Evolutionary conservation across 2,888 invertebrate genomes (phyloP).

Genomic region (Acrobasis consociella): DNA sequence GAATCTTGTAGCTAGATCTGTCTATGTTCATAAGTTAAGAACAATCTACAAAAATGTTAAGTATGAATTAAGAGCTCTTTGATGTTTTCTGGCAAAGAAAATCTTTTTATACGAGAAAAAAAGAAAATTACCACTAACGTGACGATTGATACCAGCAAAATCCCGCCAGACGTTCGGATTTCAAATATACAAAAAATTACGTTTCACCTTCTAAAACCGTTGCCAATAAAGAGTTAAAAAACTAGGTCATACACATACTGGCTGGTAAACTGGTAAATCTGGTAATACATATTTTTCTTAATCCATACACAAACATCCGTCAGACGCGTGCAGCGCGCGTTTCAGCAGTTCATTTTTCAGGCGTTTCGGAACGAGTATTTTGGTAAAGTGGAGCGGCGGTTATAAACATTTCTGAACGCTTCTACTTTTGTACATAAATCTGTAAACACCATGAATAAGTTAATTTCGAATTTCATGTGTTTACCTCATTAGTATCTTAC

Average conservation of each 20-base stretch:
- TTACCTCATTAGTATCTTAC: neutral
- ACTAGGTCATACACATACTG: constrained; percentile 42
- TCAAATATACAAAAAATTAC: constrained; percentile 43
- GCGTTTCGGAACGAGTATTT: constrained; percentile 60
- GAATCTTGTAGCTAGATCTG: too few relatives aligned
- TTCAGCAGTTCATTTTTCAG: constrained; percentile 71
- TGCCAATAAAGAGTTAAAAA: constrained; percentile 40
- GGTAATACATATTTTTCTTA: constrained; percentile 51
- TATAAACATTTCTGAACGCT: constrained; percentile 59
- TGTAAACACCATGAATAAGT: constrained; percentile 35
- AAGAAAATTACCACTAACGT: constrained; percentile 22
- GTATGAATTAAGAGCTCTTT: neutral
- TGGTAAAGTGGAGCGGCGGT: constrained; percentile 62
- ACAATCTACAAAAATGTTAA: neutral
- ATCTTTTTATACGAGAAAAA: constrained; percentile 12
- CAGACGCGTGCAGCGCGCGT: constrained; percentile 50
- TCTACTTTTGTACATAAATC: constrained; percentile 55
- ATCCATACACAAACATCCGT: constrained; percentile 62
- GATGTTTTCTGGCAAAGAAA: constrained; percentile 1
- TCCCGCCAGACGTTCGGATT: constrained; percentile 40
- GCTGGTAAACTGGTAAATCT: constrained; percentile 32
- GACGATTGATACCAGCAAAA: constrained; percentile 18
- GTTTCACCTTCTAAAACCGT: constrained; percentile 46
- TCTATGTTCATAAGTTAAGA: too few relatives aligned
- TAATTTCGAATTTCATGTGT: constrained; percentile 11